Percentiles rank a stretch among this genome's conserved stretches.
phyloP scores from a whole-genome alignment of 2,888 invertebrate species.

The Pyrrhosoma nymphula region DNA sequence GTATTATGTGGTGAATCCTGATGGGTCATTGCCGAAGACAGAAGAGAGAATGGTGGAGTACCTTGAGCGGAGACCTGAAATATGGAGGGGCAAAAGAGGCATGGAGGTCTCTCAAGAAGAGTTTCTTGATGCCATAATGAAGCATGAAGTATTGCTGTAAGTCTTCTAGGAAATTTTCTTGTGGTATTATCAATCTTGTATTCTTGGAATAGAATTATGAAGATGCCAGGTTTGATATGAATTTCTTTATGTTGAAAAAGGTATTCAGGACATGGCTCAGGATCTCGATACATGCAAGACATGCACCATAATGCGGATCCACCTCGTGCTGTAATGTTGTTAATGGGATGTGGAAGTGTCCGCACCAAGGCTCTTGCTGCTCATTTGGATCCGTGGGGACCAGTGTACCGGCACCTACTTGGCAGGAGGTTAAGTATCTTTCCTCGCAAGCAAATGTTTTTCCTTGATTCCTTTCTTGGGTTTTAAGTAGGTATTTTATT shows the following conservation, averaged over 20 bases:
- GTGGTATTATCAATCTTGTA: no score
- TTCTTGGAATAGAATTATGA: not conserved
- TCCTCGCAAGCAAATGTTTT: no score
- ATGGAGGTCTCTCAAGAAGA: conserved; percentile 17
- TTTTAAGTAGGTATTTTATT: no score
- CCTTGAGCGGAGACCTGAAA: conserved; percentile 20
- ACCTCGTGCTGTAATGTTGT: not conserved
- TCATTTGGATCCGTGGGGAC: conserved; percentile 56
- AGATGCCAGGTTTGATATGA: not conserved
- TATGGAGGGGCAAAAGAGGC: conserved; percentile 22
- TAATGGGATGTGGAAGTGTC: conserved; percentile 43
- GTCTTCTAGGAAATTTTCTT: not conserved
- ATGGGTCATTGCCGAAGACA: conserved; percentile 29
- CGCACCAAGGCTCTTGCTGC: not conserved
- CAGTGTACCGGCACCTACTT: not conserved
- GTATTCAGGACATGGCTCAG: conserved; percentile 45
- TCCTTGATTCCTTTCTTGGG: no score
- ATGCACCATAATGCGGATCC: no score
- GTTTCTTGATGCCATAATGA: not conserved
- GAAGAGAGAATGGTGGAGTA: conserved; percentile 21
- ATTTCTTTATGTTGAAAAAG: not conserved
- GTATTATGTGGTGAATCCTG: conserved; percentile 44
- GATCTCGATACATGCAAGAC: not conserved
- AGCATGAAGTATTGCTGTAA: not conserved
- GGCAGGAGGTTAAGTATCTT: conserved; percentile 1